Evolutionary conservation across 2,113 vertebrate genomes (phyloP).

Genomic region (Hyperoodon ampullatus): DNA sequence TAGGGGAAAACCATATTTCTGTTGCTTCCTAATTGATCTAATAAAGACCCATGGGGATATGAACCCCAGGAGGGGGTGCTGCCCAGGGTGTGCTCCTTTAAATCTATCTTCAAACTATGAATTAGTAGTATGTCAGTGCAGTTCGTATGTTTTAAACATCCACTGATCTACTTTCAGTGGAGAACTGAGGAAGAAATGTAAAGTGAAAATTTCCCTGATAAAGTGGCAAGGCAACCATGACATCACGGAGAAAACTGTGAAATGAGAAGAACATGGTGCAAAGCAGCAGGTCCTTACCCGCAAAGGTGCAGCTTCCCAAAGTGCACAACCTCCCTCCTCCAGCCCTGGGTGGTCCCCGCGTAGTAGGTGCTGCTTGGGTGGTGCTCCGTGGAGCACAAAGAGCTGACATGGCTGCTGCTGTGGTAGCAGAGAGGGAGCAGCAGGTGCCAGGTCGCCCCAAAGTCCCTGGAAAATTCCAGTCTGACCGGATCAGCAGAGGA

Average conservation of each 20-base stretch:
- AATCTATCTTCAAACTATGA: not conserved
- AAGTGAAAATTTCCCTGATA: not conserved
- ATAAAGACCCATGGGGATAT: not conserved
- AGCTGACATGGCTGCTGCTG: conserved; percentile 91
- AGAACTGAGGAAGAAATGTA: not conserved
- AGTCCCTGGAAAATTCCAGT: conserved; percentile 96
- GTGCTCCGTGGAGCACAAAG: conserved; percentile 96
- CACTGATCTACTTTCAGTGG: not conserved
- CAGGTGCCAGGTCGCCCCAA: conserved; percentile 97
- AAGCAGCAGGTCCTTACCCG: conserved; percentile 87
- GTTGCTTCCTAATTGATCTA: not conserved
- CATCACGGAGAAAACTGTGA: not conserved
- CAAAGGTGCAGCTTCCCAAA: conserved; percentile 96
- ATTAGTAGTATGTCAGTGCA: not conserved
- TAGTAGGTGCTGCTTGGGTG: conserved; percentile 98
- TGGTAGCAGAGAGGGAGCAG: conserved; percentile 96
- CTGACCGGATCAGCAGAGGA: conserved; percentile 92
- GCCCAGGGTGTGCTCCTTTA: not conserved
- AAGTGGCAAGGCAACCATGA: not conserved
- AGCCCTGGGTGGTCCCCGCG: conserved; percentile 94
- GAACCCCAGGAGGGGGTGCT: not conserved
- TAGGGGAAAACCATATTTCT: not conserved
- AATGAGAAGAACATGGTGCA: not conserved
- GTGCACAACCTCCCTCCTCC: conserved; percentile 96
- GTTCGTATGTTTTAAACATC: not conserved